Evolutionary conservation across 1,140 invertebrate species (phyloP), one percentile per base, ranked within the genome.

Genomic region (Cepaea nemoralis): DNA sequence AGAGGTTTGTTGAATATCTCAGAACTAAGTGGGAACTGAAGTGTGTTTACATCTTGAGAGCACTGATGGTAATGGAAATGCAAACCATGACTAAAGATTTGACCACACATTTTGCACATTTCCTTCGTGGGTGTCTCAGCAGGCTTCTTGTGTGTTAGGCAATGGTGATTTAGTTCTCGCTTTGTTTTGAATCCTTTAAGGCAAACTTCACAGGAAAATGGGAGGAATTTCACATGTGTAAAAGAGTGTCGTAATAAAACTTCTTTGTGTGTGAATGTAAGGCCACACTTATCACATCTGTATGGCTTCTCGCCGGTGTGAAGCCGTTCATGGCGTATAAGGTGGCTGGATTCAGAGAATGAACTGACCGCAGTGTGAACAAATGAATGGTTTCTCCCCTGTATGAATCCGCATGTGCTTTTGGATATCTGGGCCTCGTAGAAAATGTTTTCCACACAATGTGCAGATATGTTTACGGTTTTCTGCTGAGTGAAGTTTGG

Each of bases 231-330:
- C 59, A 63, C 33, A 31, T 63, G 59, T 10, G 27, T 63, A 27
- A 70, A 70, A 37, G 40, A 39, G 40, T 70, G 69, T 24, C 40
- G 69, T 27, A 40, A 40, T 0, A 70, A 22, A 37, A 42, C 40
- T 40, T 39, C 35, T 39, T 70, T 70, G 37, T 70, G 35, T 22
- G 69, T 42, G 40, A 70, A 70, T 37, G 14, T 42, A 3, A 39
- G 35, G 10, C 40, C 69, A 40, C 69, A 70, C 12, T 22, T 70
- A 3, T 39, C 35, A 70, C 69, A 70, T 22, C 40, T 70, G 69
- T 70, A 70, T 39, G 69, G 69, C 19, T 70, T 70, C 24, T 70
- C 69, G 12, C 69, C 69, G 22, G 35, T 70, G 69, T 70, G 69
- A 70, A 70, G 35, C 1, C 40, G 35, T 10, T 70, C 35, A n/a